Percentiles rank a stretch among this genome's conserved stretches.
Conservation (phyloP, 1,140 invertebrate species). For the Oscheius sp. region DNA sequence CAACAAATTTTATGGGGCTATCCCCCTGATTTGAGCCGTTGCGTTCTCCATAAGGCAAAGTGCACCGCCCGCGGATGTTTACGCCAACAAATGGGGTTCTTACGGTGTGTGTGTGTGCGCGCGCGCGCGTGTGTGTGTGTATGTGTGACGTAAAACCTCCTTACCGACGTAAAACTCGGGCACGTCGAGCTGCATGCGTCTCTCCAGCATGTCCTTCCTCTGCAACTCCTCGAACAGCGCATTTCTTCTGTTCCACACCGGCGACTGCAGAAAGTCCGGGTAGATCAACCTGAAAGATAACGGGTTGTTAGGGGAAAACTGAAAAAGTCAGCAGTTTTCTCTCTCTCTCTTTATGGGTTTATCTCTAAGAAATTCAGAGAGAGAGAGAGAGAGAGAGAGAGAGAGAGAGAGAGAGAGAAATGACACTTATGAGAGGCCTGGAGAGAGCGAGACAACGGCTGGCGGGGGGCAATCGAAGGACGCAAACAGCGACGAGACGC, state of each 20-base stretch:
- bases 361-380: no score
- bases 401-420: neutral
- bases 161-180: conserved; percentile 95
- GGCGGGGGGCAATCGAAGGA: neutral
- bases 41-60: no score
- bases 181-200: conserved; percentile 78
- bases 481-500: neutral
- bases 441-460: neutral
- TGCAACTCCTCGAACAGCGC: conserved; percentile 81
- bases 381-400: no score
- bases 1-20: no score
- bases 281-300: conserved; percentile 73
- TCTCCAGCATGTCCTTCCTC: conserved; percentile 83
- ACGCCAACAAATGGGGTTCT: no score
- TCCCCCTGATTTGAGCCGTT: no score
- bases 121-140: no score
- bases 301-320: neutral
- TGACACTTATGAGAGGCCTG: neutral
- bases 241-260: conserved; percentile 76
- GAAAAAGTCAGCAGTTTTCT: neutral
- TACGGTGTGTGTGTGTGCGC: no score
- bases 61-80: no score
- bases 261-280: conserved; percentile 90
- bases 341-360: no score
- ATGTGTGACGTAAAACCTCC: no score